These are phyloP conservation scores for Chrysocyon brachyurus DNA, from an alignment of 2,797 vertebrate genomes.

Conservation along the genomic window DNA sequence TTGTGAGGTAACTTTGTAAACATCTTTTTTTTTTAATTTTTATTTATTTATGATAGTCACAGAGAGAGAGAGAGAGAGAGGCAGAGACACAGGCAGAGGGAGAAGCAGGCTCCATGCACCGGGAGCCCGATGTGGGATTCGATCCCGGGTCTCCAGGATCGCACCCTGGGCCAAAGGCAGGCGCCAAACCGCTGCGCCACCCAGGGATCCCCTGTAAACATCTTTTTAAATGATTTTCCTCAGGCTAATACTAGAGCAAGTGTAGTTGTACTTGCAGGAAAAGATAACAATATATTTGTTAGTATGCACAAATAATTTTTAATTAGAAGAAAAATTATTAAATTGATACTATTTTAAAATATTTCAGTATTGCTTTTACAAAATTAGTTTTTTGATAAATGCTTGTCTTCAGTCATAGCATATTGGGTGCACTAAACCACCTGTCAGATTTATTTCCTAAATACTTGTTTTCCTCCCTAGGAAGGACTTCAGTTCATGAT, in stretches of 20 bases:
- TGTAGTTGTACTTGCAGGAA: not conserved
- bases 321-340: constrained; percentile 48
- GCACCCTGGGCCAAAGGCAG: no score
- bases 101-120: no score
- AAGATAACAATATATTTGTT: constrained; percentile 23
- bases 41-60: no score
- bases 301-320: not conserved
- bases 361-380: not conserved
- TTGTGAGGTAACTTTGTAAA: not conserved
- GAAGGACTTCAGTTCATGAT: constrained; percentile 24
- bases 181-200: no score
- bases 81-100: no score
- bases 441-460: constrained; percentile 36
- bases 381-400: constrained; percentile 56
- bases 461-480: not conserved
- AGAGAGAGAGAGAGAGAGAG: no score
- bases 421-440: not conserved
- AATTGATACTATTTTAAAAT: constrained; percentile 27
- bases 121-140: no score
- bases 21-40: not conserved
- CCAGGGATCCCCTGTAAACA: no score
- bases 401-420: not conserved
- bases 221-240: not conserved
- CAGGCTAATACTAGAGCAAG: not conserved
- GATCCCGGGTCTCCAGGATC: no score